Base-by-base conservation (phyloP, 2,113 vertebrate species). In the Monarcha castaneiventris region DNA sequence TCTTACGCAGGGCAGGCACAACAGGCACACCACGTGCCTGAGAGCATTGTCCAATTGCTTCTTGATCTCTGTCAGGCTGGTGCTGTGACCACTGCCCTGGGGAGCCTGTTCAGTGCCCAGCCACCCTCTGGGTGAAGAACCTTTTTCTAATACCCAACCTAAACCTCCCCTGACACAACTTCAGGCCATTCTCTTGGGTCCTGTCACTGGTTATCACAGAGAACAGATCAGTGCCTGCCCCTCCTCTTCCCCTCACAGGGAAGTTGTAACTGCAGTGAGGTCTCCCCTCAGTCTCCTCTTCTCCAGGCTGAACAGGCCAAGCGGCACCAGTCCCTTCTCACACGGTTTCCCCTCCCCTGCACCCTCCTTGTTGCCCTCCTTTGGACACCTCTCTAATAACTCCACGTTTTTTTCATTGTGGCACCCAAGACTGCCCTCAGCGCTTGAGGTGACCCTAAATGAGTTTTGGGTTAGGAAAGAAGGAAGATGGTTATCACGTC, bases 161-260 rank as follows among this genome's bases (percentile, higher is more conserved):
- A 66, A 66, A 51, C 15, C 8, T 73, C 5, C 22, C 6, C 4
- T 35, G 27, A 10, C 15, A 23, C 14, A 29, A 0, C 4, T 71
- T 29, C 22, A 37, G 6, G 11, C 26, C 17, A 16, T 39, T 80
- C 8, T 14, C 16, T 22, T 0, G 0, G 6, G 7, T 16, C 6
- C 25, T 56, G 30, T 43, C 9, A 6, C 6, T 27, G 64, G 64
- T 6, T 20, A 32, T 6, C 5, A 20, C 4, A n/a, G 32, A 37
- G 11, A 0, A 27, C 8, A 21, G 30, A 32, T 41, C 26, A 27
- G 26, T 43, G 25, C 2, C 43, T 51, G 32, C 18, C 10, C 6
- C 32, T 73, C 11, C 22, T 80, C 14, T 58, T 58, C 7, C 32
- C 15, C 22, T 58, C 26, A 16, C 0, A 0, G 3, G 21, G 20